Evolutionary conservation across 2,797 vertebrate species (phyloP), one percentile per base, ranked within the genome.

Genomic region (Sebastes vulpes): DNA sequence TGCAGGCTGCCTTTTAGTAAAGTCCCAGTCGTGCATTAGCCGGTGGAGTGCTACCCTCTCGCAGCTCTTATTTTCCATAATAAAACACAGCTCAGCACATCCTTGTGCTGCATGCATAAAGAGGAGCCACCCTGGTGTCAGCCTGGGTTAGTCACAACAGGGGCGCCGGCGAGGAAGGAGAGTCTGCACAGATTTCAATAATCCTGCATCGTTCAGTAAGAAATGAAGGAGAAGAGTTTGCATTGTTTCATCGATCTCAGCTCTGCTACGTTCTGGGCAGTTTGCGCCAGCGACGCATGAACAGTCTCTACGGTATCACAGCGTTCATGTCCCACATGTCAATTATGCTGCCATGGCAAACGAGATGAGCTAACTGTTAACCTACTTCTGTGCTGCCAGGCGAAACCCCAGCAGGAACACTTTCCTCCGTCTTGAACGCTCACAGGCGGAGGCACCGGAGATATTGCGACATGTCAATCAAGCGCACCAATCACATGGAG

Each of bases 1-100:
- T 79, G 77, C 76, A 72, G 85, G 11, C 85, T 72, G 68, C 75
- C 79, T 92, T 89, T 92, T 84, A 89, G 80, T 89, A 60, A 76
- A 83, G 82, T 88, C 84, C 77, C 79, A 70, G 75, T 81, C 42
- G 65, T 76, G 81, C 75, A 84, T 86, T 90, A 89, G 86, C 88
- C 75, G 73, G 77, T 78, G 67, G 81, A 90, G 85, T 86, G 81
- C 79, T 73, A 80, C 82, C 83, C 84, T 63, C 77, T 84, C 12
- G 29, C 81, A 69, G 91, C 83, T 82, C 83, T 87, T 91, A 92
- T 88, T 95, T 89, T 90, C 86, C 92, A 92, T 94, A 92, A 92
- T 94, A 91, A 94, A 93, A 88, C 89, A 81, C 86, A 90, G 89
- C 91, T 94, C 92, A 92, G 92, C 91, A 93, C 82, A 85, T 91